phyloP scores from a whole-genome alignment of 2,113 vertebrate genomes.

The Gasterosteus nipponicus region DNA sequence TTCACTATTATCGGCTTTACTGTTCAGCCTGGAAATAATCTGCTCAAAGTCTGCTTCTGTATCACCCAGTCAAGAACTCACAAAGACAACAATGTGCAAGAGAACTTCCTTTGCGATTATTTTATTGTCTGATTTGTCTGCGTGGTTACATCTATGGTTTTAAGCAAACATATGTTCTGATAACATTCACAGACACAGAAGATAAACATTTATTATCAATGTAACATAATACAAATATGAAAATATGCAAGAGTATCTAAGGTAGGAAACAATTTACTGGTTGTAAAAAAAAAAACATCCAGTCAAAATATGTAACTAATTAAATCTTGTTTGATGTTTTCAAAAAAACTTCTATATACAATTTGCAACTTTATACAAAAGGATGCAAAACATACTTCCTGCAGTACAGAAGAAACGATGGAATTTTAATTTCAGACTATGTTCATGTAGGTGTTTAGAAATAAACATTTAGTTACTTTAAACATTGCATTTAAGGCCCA shows the following conservation, averaged over 20 bases:
- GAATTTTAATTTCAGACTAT: conserved; percentile 16
- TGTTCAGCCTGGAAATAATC: background rate
- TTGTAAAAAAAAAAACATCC: background rate
- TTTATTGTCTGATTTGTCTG: conserved; percentile 27
- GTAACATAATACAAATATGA: background rate
- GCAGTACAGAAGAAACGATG: conserved; percentile 8
- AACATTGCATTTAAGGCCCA: background rate
- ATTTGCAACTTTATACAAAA: conserved; percentile 49
- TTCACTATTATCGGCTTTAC: background rate
- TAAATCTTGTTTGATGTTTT: conserved; percentile 2
- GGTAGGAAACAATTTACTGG: background rate
- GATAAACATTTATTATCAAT: conserved; percentile 7
- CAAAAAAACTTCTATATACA: conserved; percentile 50
- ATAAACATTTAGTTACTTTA: conserved; percentile 16
- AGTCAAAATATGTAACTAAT: background rate
- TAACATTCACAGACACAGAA: conserved; percentile 7
- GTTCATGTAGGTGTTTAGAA: background rate
- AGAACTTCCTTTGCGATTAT: conserved; percentile 4
- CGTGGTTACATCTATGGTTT: conserved; percentile 28
- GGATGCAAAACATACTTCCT: conserved; percentile 3
- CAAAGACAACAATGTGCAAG: background rate
- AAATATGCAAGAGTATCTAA: conserved; percentile 18
- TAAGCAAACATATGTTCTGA: background rate
- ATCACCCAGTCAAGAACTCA: background rate
- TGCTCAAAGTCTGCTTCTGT: background rate